These are phyloP conservation scores for Cossypha polioptera DNA, from an alignment of 2,797 vertebrate species.

Conservation along the genomic window DNA sequence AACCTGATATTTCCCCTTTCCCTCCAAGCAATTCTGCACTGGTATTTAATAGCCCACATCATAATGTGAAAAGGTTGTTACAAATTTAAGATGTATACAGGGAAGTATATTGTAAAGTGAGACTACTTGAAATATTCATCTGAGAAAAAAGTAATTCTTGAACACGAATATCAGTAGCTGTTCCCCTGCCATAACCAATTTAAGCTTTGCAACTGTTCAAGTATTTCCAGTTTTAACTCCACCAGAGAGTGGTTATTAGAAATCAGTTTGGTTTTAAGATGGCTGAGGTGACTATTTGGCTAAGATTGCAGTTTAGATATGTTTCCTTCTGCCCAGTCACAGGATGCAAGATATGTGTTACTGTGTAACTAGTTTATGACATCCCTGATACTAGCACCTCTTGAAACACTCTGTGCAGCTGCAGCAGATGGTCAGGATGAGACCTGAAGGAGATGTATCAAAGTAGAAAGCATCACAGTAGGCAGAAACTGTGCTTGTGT, in stretches of 20 bases:
- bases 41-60: neutral
- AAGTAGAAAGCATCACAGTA: constrained; percentile 16
- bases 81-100: neutral
- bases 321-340: neutral
- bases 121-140: neutral
- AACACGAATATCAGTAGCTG: neutral
- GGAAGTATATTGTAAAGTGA: neutral
- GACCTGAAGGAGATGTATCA: neutral
- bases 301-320: neutral
- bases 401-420: neutral
- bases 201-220: neutral
- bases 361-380: constrained; percentile 27
- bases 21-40: neutral
- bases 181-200: neutral
- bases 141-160: neutral
- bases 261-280: neutral
- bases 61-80: neutral
- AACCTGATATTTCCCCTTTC: neutral
- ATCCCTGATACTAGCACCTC: neutral
- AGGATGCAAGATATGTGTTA: constrained; percentile 9
- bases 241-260: neutral
- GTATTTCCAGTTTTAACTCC: neutral
- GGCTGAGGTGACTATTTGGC: neutral
- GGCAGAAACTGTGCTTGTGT: neutral
- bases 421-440: constrained; percentile 31